phyloP scores from a whole-genome alignment of 2,113 vertebrate species.

The Lepus americanus region DNA sequence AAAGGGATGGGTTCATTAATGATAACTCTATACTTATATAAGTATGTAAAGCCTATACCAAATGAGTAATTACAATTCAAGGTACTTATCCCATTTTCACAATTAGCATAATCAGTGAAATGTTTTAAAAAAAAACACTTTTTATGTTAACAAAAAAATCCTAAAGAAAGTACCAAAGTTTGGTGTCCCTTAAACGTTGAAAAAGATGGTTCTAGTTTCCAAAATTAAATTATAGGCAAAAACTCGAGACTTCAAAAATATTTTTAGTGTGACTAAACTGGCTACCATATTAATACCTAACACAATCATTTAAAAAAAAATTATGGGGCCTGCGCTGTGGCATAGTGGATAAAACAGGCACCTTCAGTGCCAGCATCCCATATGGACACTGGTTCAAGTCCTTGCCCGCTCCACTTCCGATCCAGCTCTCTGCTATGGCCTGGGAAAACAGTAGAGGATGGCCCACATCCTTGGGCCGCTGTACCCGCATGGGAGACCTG shows the following conservation, averaged over 20 bases:
- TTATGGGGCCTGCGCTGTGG: too few relatives aligned
- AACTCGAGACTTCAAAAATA: neutral
- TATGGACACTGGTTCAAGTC: too few relatives aligned
- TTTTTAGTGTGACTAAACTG: neutral
- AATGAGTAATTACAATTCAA: constrained; percentile 55
- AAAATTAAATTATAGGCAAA: neutral
- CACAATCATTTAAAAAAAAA: neutral
- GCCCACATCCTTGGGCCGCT: too few relatives aligned
- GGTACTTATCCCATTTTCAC: constrained; percentile 34
- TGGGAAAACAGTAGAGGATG: too few relatives aligned
- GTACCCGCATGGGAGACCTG: too few relatives aligned
- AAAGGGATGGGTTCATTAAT: neutral
- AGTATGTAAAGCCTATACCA: constrained; percentile 10
- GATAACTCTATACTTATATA: constrained; percentile 46
- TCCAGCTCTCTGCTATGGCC: too few relatives aligned
- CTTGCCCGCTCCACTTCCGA: too few relatives aligned
- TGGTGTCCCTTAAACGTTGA: neutral
- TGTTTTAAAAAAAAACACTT: constrained; percentile 50
- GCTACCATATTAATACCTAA: neutral
- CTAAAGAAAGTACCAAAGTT: constrained; percentile 34
- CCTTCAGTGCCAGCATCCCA: too few relatives aligned
- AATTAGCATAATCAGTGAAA: constrained; percentile 49
- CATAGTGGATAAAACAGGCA: too few relatives aligned
- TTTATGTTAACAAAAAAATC: neutral
- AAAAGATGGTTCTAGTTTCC: neutral